Conservation (phyloP, 2,888 invertebrate genomes). For the Serripes groenlandicus region DNA sequence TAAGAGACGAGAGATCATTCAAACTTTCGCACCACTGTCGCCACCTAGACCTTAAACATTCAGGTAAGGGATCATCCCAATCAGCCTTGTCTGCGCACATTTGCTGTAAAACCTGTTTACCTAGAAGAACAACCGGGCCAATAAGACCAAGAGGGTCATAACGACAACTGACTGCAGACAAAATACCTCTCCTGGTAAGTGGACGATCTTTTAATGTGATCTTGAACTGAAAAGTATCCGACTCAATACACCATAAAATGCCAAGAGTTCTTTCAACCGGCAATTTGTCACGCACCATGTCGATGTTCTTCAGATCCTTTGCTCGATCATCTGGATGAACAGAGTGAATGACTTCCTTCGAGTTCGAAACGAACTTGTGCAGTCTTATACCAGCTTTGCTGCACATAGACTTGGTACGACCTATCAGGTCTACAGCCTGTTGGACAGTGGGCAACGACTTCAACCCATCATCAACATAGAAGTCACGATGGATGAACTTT, state of each 20-base stretch:
- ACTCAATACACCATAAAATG: constrained; percentile 57
- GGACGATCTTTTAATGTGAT: constrained; percentile 46
- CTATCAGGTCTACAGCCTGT: constrained; percentile 32
- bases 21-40: not conserved
- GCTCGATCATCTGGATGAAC: constrained; percentile 38
- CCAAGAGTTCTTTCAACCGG: constrained; percentile 65
- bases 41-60: not conserved
- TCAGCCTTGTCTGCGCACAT: constrained; percentile 43
- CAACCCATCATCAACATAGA: constrained; percentile 58
- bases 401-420: constrained; percentile 23
- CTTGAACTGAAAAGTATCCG: constrained; percentile 55
- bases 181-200: constrained; percentile 32
- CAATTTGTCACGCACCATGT: constrained; percentile 27
- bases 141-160: constrained; percentile 65
- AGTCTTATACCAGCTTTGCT: constrained; percentile 29
- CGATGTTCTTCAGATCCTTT: constrained; percentile 28
- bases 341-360: constrained; percentile 25
- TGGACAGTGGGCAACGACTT: constrained; percentile 17
- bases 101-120: constrained; percentile 63
- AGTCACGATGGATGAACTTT: constrained; percentile 35
- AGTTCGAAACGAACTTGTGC: constrained; percentile 57
- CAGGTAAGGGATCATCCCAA: constrained; percentile 64
- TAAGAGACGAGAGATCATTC: not conserved
- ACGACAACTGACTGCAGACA: constrained; percentile 54
- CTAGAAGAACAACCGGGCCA: constrained; percentile 53